Evolutionary conservation across 2,888 invertebrate species (phyloP), one percentile per base, ranked within the genome.

Genomic region (Eristalis tenax): DNA sequence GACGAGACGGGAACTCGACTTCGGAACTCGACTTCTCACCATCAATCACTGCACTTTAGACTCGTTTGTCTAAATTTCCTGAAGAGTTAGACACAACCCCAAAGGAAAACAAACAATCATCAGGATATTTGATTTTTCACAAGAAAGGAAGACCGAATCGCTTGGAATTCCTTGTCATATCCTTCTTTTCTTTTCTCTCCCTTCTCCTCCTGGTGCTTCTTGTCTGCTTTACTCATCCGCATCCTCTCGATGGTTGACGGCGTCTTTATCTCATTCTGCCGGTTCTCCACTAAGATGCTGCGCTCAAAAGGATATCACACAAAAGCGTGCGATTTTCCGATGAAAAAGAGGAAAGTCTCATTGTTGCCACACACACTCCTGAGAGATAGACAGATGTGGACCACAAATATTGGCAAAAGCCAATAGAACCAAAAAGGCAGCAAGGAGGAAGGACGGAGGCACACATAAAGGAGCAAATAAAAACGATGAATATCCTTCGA

Each of bases 31-130:
- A 87, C 87, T 87, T 87, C 83, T 87, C 75, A 83, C 80, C 83
- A 87, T 87, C 87, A 87, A 87, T 87, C 87, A 87, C 83, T 83
- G 87, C 87, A 87, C 87, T 87, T 87, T 83, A 87, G 87, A 87
- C 87, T 87, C 87, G 87, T 87, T 87, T 87, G 87, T 87, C 87
- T 87, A 83, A 87, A 87, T 87, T 87, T 87, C 87, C 87, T 87
- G 87, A 87, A 87, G 87, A 87, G 87, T 80, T 87, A 87, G 87
- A 79, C 87, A 83, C 87, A 83, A 83, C 73, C 87, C 87, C 80
- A 87, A 87, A 87, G 87, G 87, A 87, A 87, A 87, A 83, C 83
- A 87, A 87, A 87, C 87, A 87, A 87, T 87, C 87, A 87, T 87
- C 87, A 87, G 87, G 87, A 87, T 87, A 87, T 87, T 87, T 87